Evolutionary conservation across 2,113 vertebrate genomes (phyloP), one percentile per base, ranked within the genome.

Genomic region (Dolichotis patagonum): DNA sequence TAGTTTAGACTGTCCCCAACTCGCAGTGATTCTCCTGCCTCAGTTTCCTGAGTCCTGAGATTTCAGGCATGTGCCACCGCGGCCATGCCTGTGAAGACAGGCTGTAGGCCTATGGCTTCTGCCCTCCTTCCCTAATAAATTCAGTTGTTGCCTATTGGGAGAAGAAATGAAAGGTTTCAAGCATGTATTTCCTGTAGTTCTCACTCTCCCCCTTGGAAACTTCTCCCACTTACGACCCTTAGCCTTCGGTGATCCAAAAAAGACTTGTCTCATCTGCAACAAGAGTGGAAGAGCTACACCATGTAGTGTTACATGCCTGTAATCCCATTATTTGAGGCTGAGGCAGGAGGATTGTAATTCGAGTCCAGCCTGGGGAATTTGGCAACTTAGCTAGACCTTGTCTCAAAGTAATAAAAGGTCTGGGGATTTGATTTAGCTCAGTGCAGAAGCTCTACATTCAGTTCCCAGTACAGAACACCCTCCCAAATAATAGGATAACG

Each of bases 111-210:
- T 65, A 60, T 1, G 52, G 2, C 56, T 17, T 69, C 67, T 69
- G 65, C 16, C 32, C 32, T 73, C 3, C 28, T 91, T 32, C 88
- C 35, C 67, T 54, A 87, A n/a, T 90, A 75, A 80, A 90, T 94
- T 82, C 19, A 90, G 17, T 90, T 88, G 17, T 90, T 88, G 65
- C 20, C 69, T 90, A 35, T 12, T 90, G 62, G 20, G 4, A 46
- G 81, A 73, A 58, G 62, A 78, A 96, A 71, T 67, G 54, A 86
- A 80, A 93, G 28, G 41, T 93, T 38, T 93, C n/a, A 20, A 38
- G 14, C 86, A 19, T 82, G 20, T 9, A 56, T 93, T 89, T 22
- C 13, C 52, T 92, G 77, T 82, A 49, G 19, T 62, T 85, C 69
- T 75, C 41, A 41, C 43, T 78, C 62, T 92, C 58, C 56, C 20